Percentiles rank a stretch among this genome's conserved stretches.
phyloP scores from a whole-genome alignment of 2,113 vertebrate genomes.

The Calyptommatus sinebrachiatus region DNA sequence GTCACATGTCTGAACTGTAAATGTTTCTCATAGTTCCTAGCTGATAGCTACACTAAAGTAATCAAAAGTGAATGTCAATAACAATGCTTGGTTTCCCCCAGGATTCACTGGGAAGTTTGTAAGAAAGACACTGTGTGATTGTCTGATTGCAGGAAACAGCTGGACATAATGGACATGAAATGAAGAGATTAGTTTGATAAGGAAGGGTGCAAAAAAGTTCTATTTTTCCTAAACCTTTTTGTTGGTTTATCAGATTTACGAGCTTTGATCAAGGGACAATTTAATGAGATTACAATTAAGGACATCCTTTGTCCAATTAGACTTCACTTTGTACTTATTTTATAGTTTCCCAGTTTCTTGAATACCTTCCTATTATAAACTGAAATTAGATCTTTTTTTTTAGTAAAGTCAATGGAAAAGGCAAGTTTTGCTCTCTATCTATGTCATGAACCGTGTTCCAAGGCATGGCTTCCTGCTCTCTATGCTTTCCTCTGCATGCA shows the following conservation, averaged over 20 bases:
- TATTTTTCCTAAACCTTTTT: background rate
- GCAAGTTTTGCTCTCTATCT: background rate
- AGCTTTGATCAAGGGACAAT: background rate
- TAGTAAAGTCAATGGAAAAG: background rate
- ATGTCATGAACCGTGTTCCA: background rate
- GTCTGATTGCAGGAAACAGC: constrained; percentile 5
- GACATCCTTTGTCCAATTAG: background rate
- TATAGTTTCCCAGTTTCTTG: background rate
- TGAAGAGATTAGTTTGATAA: background rate
- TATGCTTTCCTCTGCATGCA: background rate
- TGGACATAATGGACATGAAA: constrained; percentile 1
- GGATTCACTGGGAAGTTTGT: background rate
- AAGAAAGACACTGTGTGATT: background rate
- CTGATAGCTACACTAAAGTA: background rate
- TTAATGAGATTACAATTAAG: background rate
- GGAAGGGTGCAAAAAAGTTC: background rate
- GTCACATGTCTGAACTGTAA: no score
- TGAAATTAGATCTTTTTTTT: background rate
- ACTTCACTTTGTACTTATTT: background rate
- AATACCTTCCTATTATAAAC: background rate
- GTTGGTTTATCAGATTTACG: background rate
- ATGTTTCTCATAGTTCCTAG: background rate
- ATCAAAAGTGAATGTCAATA: constrained; percentile 6
- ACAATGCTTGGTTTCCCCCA: background rate
- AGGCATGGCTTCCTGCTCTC: background rate